A percentile compares a stretch with the other conserved stretches of the same genome.
phyloP scores from a whole-genome alignment of 2,113 vertebrate genomes.

The Pedetes capensis region DNA sequence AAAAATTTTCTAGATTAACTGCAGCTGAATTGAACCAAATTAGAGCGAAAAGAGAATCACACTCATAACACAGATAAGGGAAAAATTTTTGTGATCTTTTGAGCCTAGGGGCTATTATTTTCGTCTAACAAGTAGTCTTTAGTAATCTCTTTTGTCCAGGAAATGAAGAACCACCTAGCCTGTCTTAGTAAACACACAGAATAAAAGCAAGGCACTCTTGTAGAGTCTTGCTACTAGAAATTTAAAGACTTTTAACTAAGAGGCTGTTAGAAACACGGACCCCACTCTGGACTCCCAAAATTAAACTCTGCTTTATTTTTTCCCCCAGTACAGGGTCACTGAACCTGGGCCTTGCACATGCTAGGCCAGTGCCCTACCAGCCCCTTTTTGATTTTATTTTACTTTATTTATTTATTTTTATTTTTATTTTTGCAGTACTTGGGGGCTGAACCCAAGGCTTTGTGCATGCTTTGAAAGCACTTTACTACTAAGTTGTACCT shows the following conservation, averaged over 20 bases:
- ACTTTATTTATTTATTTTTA: no score
- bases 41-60: not conserved
- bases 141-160: not conserved
- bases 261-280: not conserved
- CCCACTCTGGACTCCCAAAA: not conserved
- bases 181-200: not conserved
- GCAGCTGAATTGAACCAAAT: constrained; percentile 39
- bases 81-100: not conserved
- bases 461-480: no score
- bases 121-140: constrained; percentile 1
- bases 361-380: no score
- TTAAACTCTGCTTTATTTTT: not conserved
- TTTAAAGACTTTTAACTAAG: not conserved
- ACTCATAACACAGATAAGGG: not conserved
- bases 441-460: no score
- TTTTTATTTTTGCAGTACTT: no score
- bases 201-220: not conserved
- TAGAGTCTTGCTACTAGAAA: not conserved
- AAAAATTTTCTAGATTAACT: not conserved
- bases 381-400: no score
- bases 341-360: no score
- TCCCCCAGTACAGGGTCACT: no score
- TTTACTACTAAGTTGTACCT: no score
- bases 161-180: not conserved
- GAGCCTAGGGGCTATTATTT: not conserved